Evolutionary conservation across 2,888 invertebrate species (phyloP).

Genomic region (Eilema griseolum): DNA sequence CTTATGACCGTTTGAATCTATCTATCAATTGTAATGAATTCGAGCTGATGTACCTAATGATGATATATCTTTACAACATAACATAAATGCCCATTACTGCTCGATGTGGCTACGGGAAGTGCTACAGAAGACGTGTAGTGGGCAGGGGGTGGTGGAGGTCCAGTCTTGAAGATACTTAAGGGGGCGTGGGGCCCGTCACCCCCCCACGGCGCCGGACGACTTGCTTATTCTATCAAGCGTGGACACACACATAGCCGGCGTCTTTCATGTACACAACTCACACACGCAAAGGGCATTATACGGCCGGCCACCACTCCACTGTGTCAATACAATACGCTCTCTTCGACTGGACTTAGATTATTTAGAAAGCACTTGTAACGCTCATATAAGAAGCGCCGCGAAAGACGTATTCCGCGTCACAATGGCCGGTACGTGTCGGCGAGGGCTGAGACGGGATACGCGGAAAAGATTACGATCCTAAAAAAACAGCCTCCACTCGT

Average conservation of each 20-base stretch:
- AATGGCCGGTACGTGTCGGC: slow-evolving; percentile 86
- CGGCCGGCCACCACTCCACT: slow-evolving; percentile 87
- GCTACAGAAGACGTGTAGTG: slow-evolving; percentile 84
- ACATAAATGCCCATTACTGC: slow-evolving; percentile 81
- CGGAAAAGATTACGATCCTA: slow-evolving; percentile 85
- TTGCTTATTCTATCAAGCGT: slow-evolving; percentile 88
- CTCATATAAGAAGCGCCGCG: slow-evolving; percentile 87
- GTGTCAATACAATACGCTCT: slow-evolving; percentile 88
- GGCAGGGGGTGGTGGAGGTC: slow-evolving; percentile 81
- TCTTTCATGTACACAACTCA: slow-evolving; percentile 65
- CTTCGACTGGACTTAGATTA: slow-evolving; percentile 87
- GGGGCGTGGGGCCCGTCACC: slow-evolving; percentile 64
- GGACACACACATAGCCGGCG: slow-evolving; percentile 72
- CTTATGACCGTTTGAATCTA: not conserved
- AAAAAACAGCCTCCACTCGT: slow-evolving; percentile 83
- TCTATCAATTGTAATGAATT: not conserved
- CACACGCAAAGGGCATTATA: slow-evolving; percentile 80
- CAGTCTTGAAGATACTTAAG: slow-evolving; percentile 85
- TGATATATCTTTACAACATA: slow-evolving; percentile 68
- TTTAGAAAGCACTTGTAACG: slow-evolving; percentile 88
- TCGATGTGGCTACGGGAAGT: slow-evolving; percentile 82
- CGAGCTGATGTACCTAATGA: slow-evolving; percentile 24
- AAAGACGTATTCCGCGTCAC: slow-evolving; percentile 85
- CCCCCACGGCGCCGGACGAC: slow-evolving; percentile 80
- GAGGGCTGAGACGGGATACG: slow-evolving; percentile 79